These are phyloP conservation scores for Channallabes apus DNA, from an alignment of 2,797 vertebrate genomes.

Conservation along the genomic window DNA sequence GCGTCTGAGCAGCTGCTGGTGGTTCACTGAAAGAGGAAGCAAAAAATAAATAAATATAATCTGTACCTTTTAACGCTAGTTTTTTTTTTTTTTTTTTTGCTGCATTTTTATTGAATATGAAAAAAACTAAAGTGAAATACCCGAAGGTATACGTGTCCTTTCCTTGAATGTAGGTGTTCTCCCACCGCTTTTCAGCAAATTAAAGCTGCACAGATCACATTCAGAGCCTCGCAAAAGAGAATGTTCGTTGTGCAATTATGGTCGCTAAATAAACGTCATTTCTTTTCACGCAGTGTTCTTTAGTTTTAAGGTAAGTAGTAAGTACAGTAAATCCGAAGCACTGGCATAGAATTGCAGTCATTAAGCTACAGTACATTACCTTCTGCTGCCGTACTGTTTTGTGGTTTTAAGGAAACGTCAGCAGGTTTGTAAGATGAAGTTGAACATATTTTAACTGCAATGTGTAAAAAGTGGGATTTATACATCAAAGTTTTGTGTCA, in stretches of 20 bases:
- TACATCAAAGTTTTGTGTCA: too few relatives aligned
- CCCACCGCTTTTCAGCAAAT: background rate
- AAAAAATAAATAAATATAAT: background rate
- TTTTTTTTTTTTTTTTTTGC: too few relatives aligned
- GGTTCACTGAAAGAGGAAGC: background rate
- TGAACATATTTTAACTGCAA: background rate
- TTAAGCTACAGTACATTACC: background rate
- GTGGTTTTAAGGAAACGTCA: background rate
- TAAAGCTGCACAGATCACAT: background rate
- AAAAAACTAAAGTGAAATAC: background rate
- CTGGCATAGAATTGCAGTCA: background rate
- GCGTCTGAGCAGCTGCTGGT: constrained; percentile 4
- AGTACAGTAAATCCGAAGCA: background rate
- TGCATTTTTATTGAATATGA: background rate
- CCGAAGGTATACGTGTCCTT: background rate
- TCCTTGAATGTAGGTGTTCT: background rate
- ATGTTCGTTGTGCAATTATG: background rate
- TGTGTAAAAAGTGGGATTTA: background rate
- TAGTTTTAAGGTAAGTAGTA: background rate
- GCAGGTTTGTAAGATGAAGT: background rate
- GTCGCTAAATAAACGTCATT: background rate
- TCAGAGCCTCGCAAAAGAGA: background rate
- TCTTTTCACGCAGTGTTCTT: background rate
- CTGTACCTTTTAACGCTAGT: background rate
- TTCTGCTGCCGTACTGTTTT: background rate